A percentile compares a stretch with the other conserved stretches of the same genome.
These are phyloP conservation scores for Notolabrus celidotus DNA, from an alignment of 2,797 vertebrate genomes.

Conservation along the genomic window DNA sequence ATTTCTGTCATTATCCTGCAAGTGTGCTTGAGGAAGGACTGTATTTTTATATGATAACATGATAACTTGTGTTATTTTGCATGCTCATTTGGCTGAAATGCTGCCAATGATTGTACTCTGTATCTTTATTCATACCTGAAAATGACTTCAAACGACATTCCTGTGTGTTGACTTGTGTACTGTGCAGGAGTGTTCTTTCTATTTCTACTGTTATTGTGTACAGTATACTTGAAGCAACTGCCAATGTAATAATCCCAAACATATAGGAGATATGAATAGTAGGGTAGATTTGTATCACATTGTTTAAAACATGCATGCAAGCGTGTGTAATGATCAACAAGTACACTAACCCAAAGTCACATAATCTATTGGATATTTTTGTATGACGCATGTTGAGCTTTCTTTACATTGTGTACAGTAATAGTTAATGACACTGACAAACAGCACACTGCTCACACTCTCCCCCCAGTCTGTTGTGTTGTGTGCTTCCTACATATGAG, in stretches of 20 bases:
- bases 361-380: constrained; percentile 57
- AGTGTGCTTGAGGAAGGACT: constrained; percentile 59
- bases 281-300: constrained; percentile 50
- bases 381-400: constrained; percentile 69
- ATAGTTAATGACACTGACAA: constrained; percentile 37
- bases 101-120: constrained; percentile 61
- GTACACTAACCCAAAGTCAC: constrained; percentile 41
- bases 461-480: constrained; percentile 33
- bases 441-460: constrained; percentile 31
- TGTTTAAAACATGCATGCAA: constrained; percentile 58
- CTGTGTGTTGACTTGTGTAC: constrained; percentile 51
- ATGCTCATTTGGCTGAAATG: constrained; percentile 61
- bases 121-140: constrained; percentile 44
- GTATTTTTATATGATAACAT: constrained; percentile 74
- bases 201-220: constrained; percentile 49
- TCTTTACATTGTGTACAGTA: constrained; percentile 56
- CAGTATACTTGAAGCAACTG: constrained; percentile 47
- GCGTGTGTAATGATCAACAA: constrained; percentile 40
- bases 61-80: constrained; percentile 56
- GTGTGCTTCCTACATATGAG: constrained; percentile 14
- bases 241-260: constrained; percentile 48
- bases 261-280: constrained; percentile 37
- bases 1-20: constrained; percentile 69
- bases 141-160: constrained; percentile 57
- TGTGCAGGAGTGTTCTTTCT: constrained; percentile 46